phyloP scores from a whole-genome alignment of 2,113 vertebrate species.

The Fregata magnificens region DNA sequence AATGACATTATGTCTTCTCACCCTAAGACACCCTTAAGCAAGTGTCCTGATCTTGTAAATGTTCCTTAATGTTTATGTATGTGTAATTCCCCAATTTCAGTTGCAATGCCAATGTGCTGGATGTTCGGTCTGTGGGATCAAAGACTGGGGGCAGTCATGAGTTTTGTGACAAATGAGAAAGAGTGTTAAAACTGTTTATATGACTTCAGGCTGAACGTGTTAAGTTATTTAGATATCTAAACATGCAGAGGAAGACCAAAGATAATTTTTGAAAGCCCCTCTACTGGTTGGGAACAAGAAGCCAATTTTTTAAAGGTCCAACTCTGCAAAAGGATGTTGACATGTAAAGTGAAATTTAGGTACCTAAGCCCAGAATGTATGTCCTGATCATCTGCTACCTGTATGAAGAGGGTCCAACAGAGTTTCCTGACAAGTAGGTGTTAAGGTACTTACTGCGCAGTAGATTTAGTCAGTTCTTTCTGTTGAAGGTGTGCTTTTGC shows the following conservation, averaged over 20 bases:
- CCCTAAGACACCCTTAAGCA: background rate
- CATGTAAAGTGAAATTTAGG: background rate
- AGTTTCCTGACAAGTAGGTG: background rate
- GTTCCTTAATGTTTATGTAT: background rate
- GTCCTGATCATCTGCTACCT: background rate
- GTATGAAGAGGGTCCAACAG: background rate
- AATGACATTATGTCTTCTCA: background rate
- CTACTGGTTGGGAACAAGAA: background rate
- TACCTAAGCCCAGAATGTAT: background rate
- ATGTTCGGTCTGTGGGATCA: background rate
- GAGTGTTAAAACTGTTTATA: background rate
- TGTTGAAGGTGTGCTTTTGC: background rate
- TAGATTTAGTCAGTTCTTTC: background rate
- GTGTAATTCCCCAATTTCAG: background rate
- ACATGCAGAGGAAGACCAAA: background rate
- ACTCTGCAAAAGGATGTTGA: background rate
- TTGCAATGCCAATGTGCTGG: background rate
- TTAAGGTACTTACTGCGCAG: background rate
- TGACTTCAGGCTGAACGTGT: background rate
- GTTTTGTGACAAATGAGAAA: background rate
- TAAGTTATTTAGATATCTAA: background rate
- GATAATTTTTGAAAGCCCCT: background rate
- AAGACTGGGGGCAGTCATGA: background rate
- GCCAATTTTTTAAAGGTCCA: background rate
- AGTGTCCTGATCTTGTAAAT: background rate